Evolutionary conservation across 2,797 vertebrate species (phyloP).

Genomic region (Alfaro cultratus): DNA sequence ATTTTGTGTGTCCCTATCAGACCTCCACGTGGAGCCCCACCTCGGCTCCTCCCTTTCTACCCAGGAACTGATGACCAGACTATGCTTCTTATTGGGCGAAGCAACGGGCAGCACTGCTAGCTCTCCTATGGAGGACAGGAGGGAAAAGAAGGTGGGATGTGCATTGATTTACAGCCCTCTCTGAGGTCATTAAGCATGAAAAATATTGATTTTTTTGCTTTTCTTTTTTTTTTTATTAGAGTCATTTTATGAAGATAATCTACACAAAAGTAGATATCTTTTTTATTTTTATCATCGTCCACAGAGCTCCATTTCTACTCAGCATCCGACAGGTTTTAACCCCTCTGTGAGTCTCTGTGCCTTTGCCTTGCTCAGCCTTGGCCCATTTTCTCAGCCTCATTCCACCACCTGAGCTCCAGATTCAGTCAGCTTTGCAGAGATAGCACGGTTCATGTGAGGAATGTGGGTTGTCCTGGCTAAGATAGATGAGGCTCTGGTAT

Average conservation of each 20-base stretch:
- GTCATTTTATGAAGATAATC: slow-evolving; percentile 3
- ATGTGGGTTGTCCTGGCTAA: slow-evolving; percentile 76
- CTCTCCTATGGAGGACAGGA: slow-evolving; percentile 91
- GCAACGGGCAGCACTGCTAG: slow-evolving; percentile 89
- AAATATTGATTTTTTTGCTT: not conserved
- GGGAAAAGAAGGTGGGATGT: slow-evolving; percentile 88
- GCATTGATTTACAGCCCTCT: slow-evolving; percentile 50
- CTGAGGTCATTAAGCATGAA: slow-evolving; percentile 35
- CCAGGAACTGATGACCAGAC: slow-evolving; percentile 98
- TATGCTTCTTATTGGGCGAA: slow-evolving; percentile 98
- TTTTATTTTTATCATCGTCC: slow-evolving; percentile 18
- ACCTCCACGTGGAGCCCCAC: slow-evolving; percentile 87
- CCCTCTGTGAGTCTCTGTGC: slow-evolving; percentile 35
- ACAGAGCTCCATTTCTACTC: slow-evolving; percentile 13
- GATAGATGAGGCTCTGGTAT: slow-evolving; percentile 72
- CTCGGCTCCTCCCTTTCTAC: slow-evolving; percentile 91
- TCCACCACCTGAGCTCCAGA: slow-evolving; percentile 80
- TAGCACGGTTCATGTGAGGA: slow-evolving; percentile 70
- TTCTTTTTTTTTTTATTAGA: not conserved
- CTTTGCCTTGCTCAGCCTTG: slow-evolving; percentile 69
- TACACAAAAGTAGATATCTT: not conserved
- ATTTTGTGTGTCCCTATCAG: slow-evolving; percentile 71
- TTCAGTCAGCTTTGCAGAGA: slow-evolving; percentile 73
- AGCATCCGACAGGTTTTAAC: slow-evolving; percentile 21
- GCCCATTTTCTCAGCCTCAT: slow-evolving; percentile 81